These are phyloP conservation scores for Andrena trimmerana DNA, from an alignment of 2,888 invertebrate species.

Conservation along the genomic window DNA sequence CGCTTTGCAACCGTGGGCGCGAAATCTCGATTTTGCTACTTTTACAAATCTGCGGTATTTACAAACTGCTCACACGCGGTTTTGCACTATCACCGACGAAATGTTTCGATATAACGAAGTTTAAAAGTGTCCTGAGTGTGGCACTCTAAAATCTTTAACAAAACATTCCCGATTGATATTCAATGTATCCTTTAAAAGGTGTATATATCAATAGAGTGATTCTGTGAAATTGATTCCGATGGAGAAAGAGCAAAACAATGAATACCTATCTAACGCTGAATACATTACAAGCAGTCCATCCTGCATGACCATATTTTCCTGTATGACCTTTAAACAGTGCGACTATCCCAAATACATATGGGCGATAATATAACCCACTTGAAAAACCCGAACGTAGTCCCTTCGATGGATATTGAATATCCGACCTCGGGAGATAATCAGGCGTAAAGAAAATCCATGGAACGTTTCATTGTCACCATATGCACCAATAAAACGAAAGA, in stretches of 20 bases:
- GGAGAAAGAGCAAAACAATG: neutral
- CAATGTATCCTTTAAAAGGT: too few species aligned
- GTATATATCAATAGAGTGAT: too few species aligned
- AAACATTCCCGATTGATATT: neutral
- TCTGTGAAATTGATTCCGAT: too few species aligned
- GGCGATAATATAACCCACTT: neutral
- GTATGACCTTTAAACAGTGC: neutral
- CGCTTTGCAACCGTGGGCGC: too few species aligned
- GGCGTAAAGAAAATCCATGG: conserved; percentile 44
- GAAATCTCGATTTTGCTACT: too few species aligned
- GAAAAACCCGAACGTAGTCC: neutral
- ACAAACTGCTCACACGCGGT: too few species aligned
- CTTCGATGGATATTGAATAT: conserved; percentile 40
- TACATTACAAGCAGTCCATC: neutral
- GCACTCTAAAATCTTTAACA: too few species aligned
- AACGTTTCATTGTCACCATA: conserved; percentile 60
- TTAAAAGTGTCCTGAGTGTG: too few species aligned
- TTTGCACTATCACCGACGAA: too few species aligned
- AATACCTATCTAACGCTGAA: too few species aligned
- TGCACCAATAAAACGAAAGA: conserved; percentile 54
- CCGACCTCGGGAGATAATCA: conserved; percentile 13
- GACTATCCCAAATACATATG: neutral
- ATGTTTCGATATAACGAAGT: too few species aligned
- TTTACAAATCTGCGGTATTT: too few species aligned
- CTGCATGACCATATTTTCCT: neutral